Evolutionary conservation across 2,797 vertebrate genomes (phyloP).

Genomic region (Heteromormyrus szaboi): DNA sequence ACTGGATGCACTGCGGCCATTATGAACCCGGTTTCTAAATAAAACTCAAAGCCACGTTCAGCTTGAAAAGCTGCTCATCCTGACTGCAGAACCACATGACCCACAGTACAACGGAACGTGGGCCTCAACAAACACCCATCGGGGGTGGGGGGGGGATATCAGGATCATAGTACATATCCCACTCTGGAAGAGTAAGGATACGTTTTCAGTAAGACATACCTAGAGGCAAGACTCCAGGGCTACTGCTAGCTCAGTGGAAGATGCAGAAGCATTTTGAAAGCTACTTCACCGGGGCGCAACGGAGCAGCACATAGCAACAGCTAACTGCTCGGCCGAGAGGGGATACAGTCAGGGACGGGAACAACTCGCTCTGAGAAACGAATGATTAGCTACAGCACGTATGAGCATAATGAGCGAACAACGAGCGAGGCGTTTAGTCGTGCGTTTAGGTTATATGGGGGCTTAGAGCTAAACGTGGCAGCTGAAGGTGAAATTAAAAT

Average conservation of each 20-base stretch:
- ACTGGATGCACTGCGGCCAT: neutral
- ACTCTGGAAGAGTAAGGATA: neutral
- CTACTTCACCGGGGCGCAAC: neutral
- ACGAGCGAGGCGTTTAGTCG: neutral
- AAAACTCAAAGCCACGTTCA: neutral
- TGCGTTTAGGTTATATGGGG: neutral
- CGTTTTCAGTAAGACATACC: neutral
- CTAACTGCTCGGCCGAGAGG: neutral
- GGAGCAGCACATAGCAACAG: neutral
- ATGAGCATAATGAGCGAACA: neutral
- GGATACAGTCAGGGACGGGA: neutral
- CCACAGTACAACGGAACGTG: neutral
- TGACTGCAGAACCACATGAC: neutral
- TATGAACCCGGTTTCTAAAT: neutral
- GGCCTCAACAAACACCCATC: neutral
- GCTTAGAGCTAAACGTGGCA: neutral
- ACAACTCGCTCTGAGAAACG: neutral
- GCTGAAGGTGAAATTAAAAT: neutral
- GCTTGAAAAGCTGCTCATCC: neutral
- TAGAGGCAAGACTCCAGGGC: slow-evolving; percentile 1
- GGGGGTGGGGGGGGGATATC: too few relatives aligned
- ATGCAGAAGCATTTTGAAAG: neutral
- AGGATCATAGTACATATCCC: neutral
- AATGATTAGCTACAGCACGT: neutral
- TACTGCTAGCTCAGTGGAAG: neutral